Evolutionary conservation across 2,797 vertebrate species (phyloP).

Genomic region (Sibirionetta formosa): DNA sequence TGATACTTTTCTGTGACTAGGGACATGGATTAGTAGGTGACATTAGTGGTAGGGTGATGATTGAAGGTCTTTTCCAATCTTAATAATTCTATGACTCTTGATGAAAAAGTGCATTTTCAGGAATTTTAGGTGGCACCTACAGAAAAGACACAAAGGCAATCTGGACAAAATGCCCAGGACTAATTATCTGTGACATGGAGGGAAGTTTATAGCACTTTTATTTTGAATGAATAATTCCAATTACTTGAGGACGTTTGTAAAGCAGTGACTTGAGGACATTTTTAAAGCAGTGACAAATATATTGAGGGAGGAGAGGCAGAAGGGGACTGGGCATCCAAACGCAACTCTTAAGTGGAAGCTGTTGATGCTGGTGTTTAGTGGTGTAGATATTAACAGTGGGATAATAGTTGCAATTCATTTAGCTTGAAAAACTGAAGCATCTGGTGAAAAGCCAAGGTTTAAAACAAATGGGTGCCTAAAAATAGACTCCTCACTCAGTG

Average conservation of each 20-base stretch:
- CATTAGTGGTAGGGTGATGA: too few species aligned
- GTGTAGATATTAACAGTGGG: neutral
- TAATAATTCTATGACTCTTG: neutral
- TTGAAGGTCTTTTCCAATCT: too few species aligned
- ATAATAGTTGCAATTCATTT: constrained; percentile 2
- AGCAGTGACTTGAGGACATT: neutral
- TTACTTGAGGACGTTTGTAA: neutral
- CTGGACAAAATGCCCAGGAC: neutral
- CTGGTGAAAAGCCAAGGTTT: neutral
- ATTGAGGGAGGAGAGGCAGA: fast-evolving
- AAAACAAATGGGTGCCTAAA: neutral
- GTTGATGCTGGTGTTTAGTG: neutral
- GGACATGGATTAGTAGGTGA: too few species aligned
- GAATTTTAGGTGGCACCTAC: neutral
- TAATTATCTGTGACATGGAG: neutral
- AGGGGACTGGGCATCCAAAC: neutral
- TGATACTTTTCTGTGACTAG: neutral
- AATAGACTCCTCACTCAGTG: neutral
- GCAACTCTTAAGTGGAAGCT: neutral
- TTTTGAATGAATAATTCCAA: neutral
- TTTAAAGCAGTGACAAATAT: neutral
- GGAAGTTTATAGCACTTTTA: neutral
- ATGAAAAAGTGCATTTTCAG: neutral
- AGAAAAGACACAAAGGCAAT: neutral
- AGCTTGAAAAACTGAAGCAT: neutral